A percentile compares a stretch with the other conserved stretches of the same genome.
phyloP scores from a whole-genome alignment of 2,888 invertebrate species.

The Leptarthrus brevirostris region DNA sequence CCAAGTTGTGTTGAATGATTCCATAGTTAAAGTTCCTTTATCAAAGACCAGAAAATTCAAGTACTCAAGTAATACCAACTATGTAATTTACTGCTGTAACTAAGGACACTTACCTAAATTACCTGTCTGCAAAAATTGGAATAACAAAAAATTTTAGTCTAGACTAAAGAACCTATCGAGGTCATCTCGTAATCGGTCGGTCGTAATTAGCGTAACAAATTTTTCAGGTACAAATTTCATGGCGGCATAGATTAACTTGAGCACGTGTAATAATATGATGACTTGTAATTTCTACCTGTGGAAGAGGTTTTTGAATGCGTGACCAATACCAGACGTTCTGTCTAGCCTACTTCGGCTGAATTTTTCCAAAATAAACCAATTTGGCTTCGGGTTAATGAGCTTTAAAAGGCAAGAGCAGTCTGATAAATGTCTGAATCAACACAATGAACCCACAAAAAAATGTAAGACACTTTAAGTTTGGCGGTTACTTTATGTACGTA shows the following conservation, averaged over 20 bases:
- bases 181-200: no score
- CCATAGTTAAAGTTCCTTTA: no score
- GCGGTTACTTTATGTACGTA: not conserved
- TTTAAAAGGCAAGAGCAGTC: slow-evolving; percentile 34
- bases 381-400: slow-evolving; percentile 23
- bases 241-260: slow-evolving; percentile 18
- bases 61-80: no score
- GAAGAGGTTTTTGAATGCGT: slow-evolving; percentile 24
- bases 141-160: no score
- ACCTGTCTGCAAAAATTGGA: no score
- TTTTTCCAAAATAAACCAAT: slow-evolving; percentile 21
- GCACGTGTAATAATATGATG: slow-evolving; percentile 25
- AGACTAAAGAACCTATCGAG: no score
- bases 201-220: no score
- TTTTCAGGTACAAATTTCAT: no score
- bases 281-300: slow-evolving; percentile 16
- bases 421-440: not conserved
- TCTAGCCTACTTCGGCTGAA: slow-evolving; percentile 26
- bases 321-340: slow-evolving; percentile 22
- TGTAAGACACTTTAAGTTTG: not conserved
- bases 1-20: no score
- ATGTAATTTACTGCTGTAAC: no score
- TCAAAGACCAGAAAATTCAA: no score
- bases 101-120: no score
- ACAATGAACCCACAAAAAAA: not conserved